phyloP scores from a whole-genome alignment of 2,888 invertebrate genomes.

The Metacarcinus magister region DNA sequence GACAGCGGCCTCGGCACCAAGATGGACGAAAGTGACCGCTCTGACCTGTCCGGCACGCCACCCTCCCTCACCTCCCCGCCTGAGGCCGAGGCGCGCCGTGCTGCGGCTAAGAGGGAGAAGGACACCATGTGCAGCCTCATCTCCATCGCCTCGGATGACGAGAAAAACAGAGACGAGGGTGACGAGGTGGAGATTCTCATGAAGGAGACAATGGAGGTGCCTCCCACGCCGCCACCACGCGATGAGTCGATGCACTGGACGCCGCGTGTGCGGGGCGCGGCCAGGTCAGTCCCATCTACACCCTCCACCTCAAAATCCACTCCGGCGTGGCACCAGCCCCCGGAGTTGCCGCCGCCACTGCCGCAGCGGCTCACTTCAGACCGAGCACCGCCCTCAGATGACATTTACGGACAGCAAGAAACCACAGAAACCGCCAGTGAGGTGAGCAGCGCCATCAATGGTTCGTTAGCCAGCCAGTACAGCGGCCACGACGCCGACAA shows the following conservation, averaged over 20 bases:
- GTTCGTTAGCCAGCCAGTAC: conserved; percentile 76
- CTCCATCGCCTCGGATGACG: conserved; percentile 73
- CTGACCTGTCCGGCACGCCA: conserved; percentile 71
- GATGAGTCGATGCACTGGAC: conserved; percentile 78
- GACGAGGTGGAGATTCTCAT: conserved; percentile 76
- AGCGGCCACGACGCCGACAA: conserved; percentile 76
- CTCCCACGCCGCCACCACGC: conserved; percentile 67
- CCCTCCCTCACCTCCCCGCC: conserved; percentile 70
- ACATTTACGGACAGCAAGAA: conserved; percentile 75
- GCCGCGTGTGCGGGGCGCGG: conserved; percentile 47
- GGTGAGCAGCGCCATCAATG: conserved; percentile 76
- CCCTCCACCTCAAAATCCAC: conserved; percentile 68
- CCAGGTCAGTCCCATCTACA: conserved; percentile 70
- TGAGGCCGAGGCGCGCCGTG: conserved; percentile 38
- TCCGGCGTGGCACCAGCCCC: conserved; percentile 65
- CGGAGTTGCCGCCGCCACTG: conserved; percentile 46
- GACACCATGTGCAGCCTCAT: conserved; percentile 72
- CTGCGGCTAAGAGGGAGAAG: conserved; percentile 56
- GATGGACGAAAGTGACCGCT: conserved; percentile 74
- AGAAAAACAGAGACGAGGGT: conserved; percentile 76
- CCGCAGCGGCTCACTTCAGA: conserved; percentile 63
- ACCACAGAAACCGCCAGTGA: conserved; percentile 61
- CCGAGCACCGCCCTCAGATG: conserved; percentile 66
- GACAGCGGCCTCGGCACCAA: conserved; percentile 78
- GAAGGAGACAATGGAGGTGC: conserved; percentile 74